These are phyloP conservation scores for Axis porcinus DNA, from an alignment of 2,113 vertebrate species.

Conservation along the genomic window DNA sequence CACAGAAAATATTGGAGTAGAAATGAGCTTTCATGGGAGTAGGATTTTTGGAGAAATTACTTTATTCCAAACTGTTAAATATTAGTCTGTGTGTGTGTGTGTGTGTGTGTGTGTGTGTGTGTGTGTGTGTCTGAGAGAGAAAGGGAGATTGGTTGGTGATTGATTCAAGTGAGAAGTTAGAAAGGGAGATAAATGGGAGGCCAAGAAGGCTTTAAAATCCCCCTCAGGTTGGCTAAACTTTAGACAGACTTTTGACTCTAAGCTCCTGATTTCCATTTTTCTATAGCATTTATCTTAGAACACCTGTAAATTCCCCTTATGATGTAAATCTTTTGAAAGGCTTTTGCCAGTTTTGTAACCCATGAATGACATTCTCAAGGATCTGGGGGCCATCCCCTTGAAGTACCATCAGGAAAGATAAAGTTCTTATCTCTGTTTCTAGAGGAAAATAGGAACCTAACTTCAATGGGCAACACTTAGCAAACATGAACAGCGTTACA, in stretches of 20 bases:
- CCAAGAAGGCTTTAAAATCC: background rate
- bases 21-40: background rate
- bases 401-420: background rate
- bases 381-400: background rate
- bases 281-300: background rate
- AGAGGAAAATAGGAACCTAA: background rate
- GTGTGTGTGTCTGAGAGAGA: background rate
- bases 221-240: background rate
- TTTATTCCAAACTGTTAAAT: background rate
- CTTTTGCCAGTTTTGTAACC: background rate
- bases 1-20: background rate
- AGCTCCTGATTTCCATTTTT: background rate
- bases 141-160: background rate
- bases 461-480: background rate
- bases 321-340: background rate
- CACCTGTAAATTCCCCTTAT: background rate
- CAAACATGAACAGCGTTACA: background rate
- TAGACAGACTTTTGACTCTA: background rate
- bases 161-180: background rate
- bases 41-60: background rate
- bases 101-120: background rate
- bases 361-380: background rate
- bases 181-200: background rate
- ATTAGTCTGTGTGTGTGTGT: background rate
- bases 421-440: background rate